Percentiles rank a stretch among this genome's conserved stretches.
phyloP scores from a whole-genome alignment of 2,113 vertebrate species.

The Pao palembangensis region DNA sequence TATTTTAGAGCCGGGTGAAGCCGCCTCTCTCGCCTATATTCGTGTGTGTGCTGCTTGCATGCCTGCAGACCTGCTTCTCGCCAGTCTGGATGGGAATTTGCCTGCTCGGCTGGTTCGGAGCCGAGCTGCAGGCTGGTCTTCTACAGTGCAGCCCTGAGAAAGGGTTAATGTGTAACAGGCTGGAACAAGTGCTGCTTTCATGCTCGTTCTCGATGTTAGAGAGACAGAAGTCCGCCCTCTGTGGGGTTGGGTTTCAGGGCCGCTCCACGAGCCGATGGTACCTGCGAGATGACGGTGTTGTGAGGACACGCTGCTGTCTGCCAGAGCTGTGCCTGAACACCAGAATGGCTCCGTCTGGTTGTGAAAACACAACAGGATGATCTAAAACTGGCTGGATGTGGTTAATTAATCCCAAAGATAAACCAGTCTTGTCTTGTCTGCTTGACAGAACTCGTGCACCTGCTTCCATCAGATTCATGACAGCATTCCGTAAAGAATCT shows the following conservation, averaged over 20 bases:
- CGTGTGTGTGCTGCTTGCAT: no score
- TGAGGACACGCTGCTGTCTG: slow-evolving; percentile 22
- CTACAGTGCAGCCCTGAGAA: neutral
- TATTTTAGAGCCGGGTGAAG: no score
- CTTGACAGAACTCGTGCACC: neutral
- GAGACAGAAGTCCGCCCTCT: slow-evolving; percentile 51
- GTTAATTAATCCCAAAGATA: no score
- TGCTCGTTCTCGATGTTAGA: slow-evolving; percentile 33
- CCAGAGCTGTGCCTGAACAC: neutral
- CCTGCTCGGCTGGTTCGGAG: slow-evolving; percentile 7
- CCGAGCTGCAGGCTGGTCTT: neutral
- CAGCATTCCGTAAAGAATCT: slow-evolving; percentile 12
- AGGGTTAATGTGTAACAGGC: slow-evolving; percentile 69
- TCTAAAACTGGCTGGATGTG: no score
- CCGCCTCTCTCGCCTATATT: no score
- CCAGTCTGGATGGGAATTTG: neutral
- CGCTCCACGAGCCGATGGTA: slow-evolving; percentile 18
- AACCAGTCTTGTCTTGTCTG: neutral
- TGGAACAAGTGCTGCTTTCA: slow-evolving; percentile 65
- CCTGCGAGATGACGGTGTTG: slow-evolving; percentile 25
- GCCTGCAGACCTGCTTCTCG: neutral
- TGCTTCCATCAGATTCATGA: neutral
- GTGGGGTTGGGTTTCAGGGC: slow-evolving; percentile 50
- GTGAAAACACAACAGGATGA: no score
- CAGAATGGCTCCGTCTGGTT: no score